phyloP scores from a whole-genome alignment of 2,113 vertebrate genomes.

The Globicephala melas region DNA sequence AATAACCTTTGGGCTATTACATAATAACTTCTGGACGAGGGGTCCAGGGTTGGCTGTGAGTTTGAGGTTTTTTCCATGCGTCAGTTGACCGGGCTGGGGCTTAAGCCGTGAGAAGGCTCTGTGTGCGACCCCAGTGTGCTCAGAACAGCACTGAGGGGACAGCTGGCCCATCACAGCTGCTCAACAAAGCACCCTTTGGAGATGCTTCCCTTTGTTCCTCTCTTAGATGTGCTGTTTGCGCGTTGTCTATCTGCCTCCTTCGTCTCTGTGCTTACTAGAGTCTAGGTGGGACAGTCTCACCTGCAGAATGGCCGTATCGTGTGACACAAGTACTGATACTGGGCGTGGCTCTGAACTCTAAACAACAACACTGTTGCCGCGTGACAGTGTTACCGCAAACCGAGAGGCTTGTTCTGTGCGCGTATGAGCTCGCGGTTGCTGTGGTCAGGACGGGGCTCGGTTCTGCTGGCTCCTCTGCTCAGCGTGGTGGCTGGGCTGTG shows the following conservation, averaged over 20 bases:
- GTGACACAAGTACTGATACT: fast-evolving
- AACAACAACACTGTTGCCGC: not conserved
- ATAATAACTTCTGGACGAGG: no score
- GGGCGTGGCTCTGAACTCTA: not conserved
- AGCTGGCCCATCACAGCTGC: fast-evolving
- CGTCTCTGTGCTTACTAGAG: fast-evolving
- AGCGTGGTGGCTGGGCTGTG: fast-evolving
- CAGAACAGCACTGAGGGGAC: fast-evolving
- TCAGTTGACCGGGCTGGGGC: fast-evolving
- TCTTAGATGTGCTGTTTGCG: fast-evolving
- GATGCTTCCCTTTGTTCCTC: not conserved
- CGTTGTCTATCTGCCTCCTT: fast-evolving
- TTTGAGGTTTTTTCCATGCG: not conserved
- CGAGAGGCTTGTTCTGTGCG: fast-evolving
- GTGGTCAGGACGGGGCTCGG: fast-evolving
- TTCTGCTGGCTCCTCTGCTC: fast-evolving
- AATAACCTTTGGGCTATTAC: not conserved
- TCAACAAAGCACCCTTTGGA: fast-evolving
- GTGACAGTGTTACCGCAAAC: fast-evolving
- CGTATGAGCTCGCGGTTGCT: fast-evolving
- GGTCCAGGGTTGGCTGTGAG: not conserved
- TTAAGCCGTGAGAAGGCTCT: fast-evolving
- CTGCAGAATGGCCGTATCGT: fast-evolving
- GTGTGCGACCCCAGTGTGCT: fast-evolving
- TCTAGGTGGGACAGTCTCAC: not conserved